Conservation (phyloP, 2,113 vertebrate genomes). For the Ochotona princeps region DNA sequence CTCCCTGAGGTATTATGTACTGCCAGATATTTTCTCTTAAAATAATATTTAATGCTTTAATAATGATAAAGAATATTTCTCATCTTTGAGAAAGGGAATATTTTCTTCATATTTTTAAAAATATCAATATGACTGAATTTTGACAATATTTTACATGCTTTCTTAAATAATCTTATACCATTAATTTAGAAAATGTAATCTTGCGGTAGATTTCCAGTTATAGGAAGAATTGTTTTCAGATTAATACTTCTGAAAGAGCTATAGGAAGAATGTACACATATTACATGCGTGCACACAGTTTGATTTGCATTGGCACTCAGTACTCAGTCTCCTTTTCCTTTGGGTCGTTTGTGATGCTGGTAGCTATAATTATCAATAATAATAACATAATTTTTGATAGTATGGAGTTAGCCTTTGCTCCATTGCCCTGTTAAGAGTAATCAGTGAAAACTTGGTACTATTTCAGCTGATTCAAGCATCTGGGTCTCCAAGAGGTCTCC, state of each 20-base stretch:
- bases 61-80: slow-evolving; percentile 51
- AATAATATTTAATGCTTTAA: slow-evolving; percentile 4
- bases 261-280: slow-evolving; percentile 6
- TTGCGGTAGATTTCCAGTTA: slow-evolving; percentile 20
- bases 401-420: slow-evolving; percentile 76
- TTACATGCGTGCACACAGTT: slow-evolving; percentile 20
- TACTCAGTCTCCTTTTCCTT: slow-evolving; percentile 44
- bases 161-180: slow-evolving; percentile 27
- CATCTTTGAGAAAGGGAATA: slow-evolving; percentile 33
- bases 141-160: slow-evolving; percentile 17
- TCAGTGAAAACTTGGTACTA: slow-evolving; percentile 80
- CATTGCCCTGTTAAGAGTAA: slow-evolving; percentile 76
- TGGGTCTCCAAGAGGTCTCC: slow-evolving; percentile 78
- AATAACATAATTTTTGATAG: slow-evolving; percentile 60
- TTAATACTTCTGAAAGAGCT: neutral
- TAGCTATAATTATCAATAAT: slow-evolving; percentile 48
- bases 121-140: neutral
- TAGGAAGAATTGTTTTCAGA: neutral
- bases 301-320: slow-evolving; percentile 41
- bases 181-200: slow-evolving; percentile 42
- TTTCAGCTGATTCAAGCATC: slow-evolving; percentile 82
- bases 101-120: slow-evolving; percentile 52
- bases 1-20: slow-evolving; percentile 28
- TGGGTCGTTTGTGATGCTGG: slow-evolving; percentile 56
- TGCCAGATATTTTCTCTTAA: slow-evolving; percentile 57